Conservation (phyloP, 2,888 invertebrate species). For the Gerris lacustris region DNA sequence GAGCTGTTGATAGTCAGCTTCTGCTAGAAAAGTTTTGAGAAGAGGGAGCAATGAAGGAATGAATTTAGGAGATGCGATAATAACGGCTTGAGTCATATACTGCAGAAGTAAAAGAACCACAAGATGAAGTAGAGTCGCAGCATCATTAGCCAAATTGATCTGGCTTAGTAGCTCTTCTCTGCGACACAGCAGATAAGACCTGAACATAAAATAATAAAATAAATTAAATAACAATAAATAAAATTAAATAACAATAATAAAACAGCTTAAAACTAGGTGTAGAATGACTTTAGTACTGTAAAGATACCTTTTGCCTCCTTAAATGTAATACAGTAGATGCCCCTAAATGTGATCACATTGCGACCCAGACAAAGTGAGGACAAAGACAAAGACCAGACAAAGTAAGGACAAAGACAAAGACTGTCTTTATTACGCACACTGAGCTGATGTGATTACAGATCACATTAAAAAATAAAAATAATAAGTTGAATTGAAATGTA, state of each 20-base stretch:
- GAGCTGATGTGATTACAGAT: too few relatives aligned
- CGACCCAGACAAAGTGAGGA: too few relatives aligned
- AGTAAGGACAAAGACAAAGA: too few relatives aligned
- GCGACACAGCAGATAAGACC: slow-evolving; percentile 62
- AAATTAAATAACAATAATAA: background rate
- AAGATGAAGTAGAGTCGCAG: slow-evolving; percentile 66
- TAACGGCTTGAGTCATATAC: slow-evolving; percentile 61
- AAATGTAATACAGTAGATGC: too few relatives aligned
- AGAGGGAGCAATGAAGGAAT: slow-evolving; percentile 66
- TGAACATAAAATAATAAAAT: slow-evolving; percentile 33
- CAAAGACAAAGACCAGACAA: too few relatives aligned
- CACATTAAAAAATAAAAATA: too few relatives aligned
- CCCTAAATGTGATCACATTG: too few relatives aligned
- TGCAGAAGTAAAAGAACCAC: slow-evolving; percentile 68
- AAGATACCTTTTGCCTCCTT: too few relatives aligned
- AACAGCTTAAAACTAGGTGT: too few relatives aligned
- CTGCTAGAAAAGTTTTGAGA: slow-evolving; percentile 55
- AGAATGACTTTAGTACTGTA: too few relatives aligned
- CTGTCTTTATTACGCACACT: too few relatives aligned
- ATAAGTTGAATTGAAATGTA: too few relatives aligned
- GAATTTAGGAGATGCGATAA: slow-evolving; percentile 89
- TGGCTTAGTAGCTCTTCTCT: slow-evolving; percentile 70
- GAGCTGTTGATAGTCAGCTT: slow-evolving; percentile 51
- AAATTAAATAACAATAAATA: background rate
- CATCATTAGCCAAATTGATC: slow-evolving; percentile 58